A percentile compares a stretch with the other conserved stretches of the same genome.
Conservation (phyloP, 2,113 vertebrate genomes). For the Columba janthina region DNA sequence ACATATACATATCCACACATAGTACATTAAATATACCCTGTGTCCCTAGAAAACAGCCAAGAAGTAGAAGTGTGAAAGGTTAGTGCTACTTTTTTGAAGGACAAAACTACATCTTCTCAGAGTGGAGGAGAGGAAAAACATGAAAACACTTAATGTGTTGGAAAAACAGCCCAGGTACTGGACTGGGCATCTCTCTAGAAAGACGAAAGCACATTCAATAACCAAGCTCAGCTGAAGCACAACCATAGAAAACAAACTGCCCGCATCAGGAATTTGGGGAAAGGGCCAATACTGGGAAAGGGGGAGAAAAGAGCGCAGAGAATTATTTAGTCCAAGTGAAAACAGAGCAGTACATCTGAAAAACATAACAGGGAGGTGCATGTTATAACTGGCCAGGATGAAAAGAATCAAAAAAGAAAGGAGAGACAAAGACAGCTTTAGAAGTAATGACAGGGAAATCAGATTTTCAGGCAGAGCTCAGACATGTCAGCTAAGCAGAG, state of each 20-base stretch:
- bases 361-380: neutral
- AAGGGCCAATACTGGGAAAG: neutral
- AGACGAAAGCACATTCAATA: neutral
- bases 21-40: neutral
- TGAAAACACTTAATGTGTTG: neutral
- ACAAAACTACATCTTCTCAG: neutral
- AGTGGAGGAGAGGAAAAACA: neutral
- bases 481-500: conserved; percentile 26
- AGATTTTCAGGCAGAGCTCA: conserved; percentile 44
- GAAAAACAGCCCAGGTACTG: neutral
- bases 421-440: neutral
- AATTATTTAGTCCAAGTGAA: neutral
- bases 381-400: conserved; percentile 16
- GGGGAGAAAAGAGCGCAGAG: neutral
- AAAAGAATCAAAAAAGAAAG: neutral
- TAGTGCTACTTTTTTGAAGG: neutral
- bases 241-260: conserved; percentile 32
- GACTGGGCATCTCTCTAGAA: neutral
- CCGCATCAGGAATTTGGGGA: neutral
- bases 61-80: neutral
- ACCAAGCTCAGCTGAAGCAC: conserved; percentile 12
- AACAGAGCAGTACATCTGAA: neutral
- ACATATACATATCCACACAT: fast-evolving
- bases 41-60: neutral
- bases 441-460: neutral